Evolutionary conservation across 2,113 vertebrate species (phyloP), one percentile per base, ranked within the genome.

Genomic region (Melanocharis versteri): DNA sequence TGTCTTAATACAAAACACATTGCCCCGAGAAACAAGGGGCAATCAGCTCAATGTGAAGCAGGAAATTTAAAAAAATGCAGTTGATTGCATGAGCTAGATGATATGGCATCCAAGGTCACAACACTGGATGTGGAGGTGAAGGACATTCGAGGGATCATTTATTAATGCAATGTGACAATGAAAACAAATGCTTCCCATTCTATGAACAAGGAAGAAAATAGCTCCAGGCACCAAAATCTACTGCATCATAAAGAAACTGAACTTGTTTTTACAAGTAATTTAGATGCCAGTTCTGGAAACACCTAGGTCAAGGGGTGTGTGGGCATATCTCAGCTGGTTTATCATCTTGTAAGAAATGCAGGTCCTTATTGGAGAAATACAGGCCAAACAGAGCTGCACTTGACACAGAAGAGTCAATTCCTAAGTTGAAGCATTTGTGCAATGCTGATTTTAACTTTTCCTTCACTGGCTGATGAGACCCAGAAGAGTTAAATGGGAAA

Each of bases 231-330:
- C 20, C 45, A 69, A 51, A 69, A 60, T 48, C 39, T 75, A 68
- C 27, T 18, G 21, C 19, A 27, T 40, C 33, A 66, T 44, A 37
- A 3, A 31, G 27, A 83, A 82, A 57, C 4, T 12, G 39, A 33
- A 23, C 21, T 60, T 31, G 7, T 15, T 61, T 92, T 64, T 33
- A 21, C 10, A 61, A 42, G 27, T 50, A 64, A 61, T 83, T 76
- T 79, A 37, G 31, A 72, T 42, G 57, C 6, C 61, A 31, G 5
- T 27, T 83, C 70, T 73, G 42, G 45, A 91, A 93, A 69, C 17
- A 87, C 1, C 3, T 3, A 57, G 24, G 15, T 26, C 31, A 39
- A 53, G 27, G 16, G 1, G 0, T 1, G 20, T 2, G 15, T 6
- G 31, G 7, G 5, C 21, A 33, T 8, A 20, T 31, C 78, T 90